Evolutionary conservation across 2,797 vertebrate species (phyloP), one percentile per base, ranked within the genome.

Genomic region (Liasis olivaceus): DNA sequence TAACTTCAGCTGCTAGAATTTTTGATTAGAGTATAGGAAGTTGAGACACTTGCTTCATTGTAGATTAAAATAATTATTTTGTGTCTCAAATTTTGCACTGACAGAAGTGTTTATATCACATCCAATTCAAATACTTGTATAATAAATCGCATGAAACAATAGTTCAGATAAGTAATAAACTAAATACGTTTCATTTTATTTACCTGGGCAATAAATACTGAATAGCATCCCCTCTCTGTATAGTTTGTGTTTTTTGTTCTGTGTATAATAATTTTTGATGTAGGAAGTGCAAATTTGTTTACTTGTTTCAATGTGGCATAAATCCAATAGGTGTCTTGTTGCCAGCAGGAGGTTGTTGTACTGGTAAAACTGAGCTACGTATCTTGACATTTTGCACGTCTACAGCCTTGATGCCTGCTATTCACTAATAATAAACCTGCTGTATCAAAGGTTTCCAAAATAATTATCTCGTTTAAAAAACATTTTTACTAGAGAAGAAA

Each of bases 401-500:
- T 9, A 8, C 51, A 54, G 51, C 88, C n/a, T 31, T n/a, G 17
- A 72, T 31, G n/a, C n/a, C 66, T 72, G n/a, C 14, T 72, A 15
- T 72, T 58, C n/a, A 26, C 24, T 36, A 85, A 15, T 26, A 31
- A 15, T 89, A 89, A 89, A 84, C 8, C 60, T 84, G 15, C 31
- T 20, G 17, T 85, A 77, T 72, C 85, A 91, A 87, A 77, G 63
- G 36, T 28, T 91, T 77, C 54, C 17, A 28, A 5, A 64, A 42
- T 72, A 63, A 88, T 84, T 77, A 58, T 85, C 66, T 84, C 66
- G 4, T 47, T 51, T 85, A 81, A 22, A n/a, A 69, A 81, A 66
- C 54, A 93, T 58, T 90, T 58, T 85, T 85, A 31, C 26, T 17
- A 26, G 9, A 85, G 36, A 88, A 93, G 90, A 85, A 93, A 69